A percentile compares a stretch with the other conserved stretches of the same genome.
These are phyloP conservation scores for Meriones unguiculatus DNA, from an alignment of 2,113 vertebrate genomes.

Conservation along the genomic window DNA sequence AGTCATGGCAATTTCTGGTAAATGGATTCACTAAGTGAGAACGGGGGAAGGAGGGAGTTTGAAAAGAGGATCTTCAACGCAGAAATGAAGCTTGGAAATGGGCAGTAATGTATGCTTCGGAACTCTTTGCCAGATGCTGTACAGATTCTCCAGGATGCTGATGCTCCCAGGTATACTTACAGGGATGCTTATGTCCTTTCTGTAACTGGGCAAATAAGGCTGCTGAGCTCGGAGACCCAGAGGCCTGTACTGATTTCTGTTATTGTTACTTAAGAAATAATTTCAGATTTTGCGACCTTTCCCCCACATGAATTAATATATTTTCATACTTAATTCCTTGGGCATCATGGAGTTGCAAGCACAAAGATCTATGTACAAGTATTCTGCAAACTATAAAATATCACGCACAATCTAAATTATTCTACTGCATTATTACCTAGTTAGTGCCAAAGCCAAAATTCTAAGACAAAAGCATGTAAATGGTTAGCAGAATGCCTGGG, in stretches of 20 bases:
- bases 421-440: neutral
- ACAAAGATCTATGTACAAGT: neutral
- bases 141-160: neutral
- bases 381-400: neutral
- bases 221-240: neutral
- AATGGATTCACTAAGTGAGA: constrained; percentile 65
- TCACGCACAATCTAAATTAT: neutral
- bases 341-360: neutral
- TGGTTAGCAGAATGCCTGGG: neutral
- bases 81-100: constrained; percentile 63
- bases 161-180: neutral
- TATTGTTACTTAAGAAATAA: neutral
- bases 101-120: neutral
- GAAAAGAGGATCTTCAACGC: constrained; percentile 16
- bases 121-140: neutral
- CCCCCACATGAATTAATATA: neutral
- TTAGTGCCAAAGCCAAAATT: neutral
- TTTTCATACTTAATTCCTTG: neutral
- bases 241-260: neutral
- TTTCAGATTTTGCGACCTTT: neutral
- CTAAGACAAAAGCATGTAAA: neutral
- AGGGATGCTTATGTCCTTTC: neutral
- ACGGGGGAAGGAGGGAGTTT: neutral
- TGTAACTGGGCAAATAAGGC: neutral
- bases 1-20: constrained; percentile 41